Evolutionary conservation across 2,888 invertebrate genomes (phyloP), one percentile per base, ranked within the genome.

Genomic region (Eudasyphora cyanicolor): DNA sequence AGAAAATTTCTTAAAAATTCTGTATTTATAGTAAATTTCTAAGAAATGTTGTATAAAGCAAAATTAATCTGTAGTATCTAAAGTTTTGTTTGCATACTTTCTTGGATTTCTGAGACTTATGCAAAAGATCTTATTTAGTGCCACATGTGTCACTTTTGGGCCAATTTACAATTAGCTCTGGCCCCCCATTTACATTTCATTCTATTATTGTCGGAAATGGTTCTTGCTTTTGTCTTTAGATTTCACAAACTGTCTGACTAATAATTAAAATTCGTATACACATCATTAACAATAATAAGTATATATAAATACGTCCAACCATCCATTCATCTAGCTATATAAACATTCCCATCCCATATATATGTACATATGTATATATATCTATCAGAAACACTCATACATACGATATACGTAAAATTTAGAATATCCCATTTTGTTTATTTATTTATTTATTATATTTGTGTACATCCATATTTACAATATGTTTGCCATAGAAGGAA

Each of bases 181-280:
- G n/a, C n/a, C n/a, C 27, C 57, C 24, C 57, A 57, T 27, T 57
- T 10, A 27, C 57, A 27, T 57, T 57, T 24, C 24, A 8, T 57
- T 57, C 10, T 57, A 57, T 57, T 24, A 27, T 24, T 24, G 57
- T 57, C 27, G 4, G 57, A 27, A 14, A 57, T 14, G 57, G 1
- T 27, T 57, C 57, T 57, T 57, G 57, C 12, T 27, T 4, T 57
- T 57, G 57, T 57, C 57, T 57, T 57, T 27, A 8, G 27, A 24
- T 1, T 14, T 57, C 57, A n/a, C n/a, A 57, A 27, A 57, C 54
- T 38, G 32, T 6, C 32, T 6, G 19, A 1, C 71, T 51, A 54
- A 54, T 54, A 71, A 71, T 54, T 71, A 45, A 71, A 57, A 71
- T 71, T 71, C 17, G 54, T 54, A 71, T 71, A 35, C 71, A 71